Conservation (phyloP, 2,797 vertebrate genomes). For the Megalops cyprinoides region DNA sequence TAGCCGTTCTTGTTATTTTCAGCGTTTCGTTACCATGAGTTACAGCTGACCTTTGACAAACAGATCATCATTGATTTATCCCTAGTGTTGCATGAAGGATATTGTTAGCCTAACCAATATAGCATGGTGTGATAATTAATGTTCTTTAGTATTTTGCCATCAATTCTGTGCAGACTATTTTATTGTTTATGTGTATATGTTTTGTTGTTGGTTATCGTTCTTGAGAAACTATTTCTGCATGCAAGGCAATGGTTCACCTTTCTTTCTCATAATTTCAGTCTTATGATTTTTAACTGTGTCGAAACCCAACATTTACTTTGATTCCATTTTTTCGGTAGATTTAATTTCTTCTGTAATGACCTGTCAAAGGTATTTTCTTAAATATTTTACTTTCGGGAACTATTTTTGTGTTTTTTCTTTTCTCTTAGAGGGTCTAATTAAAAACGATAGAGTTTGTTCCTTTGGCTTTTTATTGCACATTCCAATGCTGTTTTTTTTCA, state of each 20-base stretch:
- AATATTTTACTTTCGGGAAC: conserved; percentile 42
- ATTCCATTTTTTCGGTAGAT: conserved; percentile 71
- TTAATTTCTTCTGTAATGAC: conserved; percentile 77
- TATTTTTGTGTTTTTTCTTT: conserved; percentile 36
- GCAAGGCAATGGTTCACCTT: conserved; percentile 72
- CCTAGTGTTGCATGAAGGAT: conserved; percentile 76
- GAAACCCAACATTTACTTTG: conserved; percentile 74
- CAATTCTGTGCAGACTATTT: conserved; percentile 69
- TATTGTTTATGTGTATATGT: conserved; percentile 48
- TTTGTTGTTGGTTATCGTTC: conserved; percentile 65
- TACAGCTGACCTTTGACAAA: not conserved
- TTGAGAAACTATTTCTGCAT: conserved; percentile 76
- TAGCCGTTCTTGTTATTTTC: not conserved
- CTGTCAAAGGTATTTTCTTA: conserved; percentile 75
- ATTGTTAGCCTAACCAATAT: conserved; percentile 47
- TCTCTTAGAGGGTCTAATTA: conserved; percentile 68
- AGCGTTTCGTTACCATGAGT: not conserved
- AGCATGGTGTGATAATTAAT: conserved; percentile 72
- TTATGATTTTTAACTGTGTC: conserved; percentile 62
- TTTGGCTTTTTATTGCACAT: conserved; percentile 80
- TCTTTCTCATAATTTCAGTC: conserved; percentile 66
- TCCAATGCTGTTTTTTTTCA: conserved; percentile 58
- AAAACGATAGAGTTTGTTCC: conserved; percentile 76
- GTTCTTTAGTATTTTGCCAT: conserved; percentile 69
- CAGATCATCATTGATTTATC: conserved; percentile 41